Evolutionary conservation across 1,140 invertebrate species (phyloP).

Genomic region (Armadillidium nasatum): DNA sequence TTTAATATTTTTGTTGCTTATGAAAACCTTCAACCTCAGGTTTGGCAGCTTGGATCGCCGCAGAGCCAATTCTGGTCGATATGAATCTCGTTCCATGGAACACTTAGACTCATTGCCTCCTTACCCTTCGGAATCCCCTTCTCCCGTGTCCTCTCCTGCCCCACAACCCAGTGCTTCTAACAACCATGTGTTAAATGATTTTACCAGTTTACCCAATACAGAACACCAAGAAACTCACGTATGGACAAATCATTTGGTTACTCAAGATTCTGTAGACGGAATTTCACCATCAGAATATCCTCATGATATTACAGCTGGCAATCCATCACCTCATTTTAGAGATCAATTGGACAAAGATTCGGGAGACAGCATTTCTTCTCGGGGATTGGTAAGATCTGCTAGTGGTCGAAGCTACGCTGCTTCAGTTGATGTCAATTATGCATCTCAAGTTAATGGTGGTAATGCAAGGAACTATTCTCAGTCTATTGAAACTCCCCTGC

Average conservation of each 20-base stretch:
- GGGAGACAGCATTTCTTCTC: neutral
- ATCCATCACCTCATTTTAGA: neutral
- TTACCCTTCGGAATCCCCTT: slow-evolving; percentile 27
- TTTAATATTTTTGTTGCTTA: neutral
- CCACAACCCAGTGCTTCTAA: slow-evolving; percentile 19
- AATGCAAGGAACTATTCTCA: neutral
- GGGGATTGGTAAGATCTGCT: neutral
- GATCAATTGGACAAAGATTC: neutral
- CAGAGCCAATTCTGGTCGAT: slow-evolving; percentile 50
- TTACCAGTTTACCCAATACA: neutral
- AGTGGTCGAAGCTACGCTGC: neutral
- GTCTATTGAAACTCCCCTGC: neutral
- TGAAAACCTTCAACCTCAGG: slow-evolving; percentile 46
- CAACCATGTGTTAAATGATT: no score
- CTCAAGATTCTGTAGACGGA: neutral
- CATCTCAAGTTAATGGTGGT: neutral
- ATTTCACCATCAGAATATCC: neutral
- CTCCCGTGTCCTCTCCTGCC: slow-evolving; percentile 27
- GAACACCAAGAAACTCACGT: neutral
- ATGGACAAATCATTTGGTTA: neutral
- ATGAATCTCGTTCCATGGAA: slow-evolving; percentile 45
- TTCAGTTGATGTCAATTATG: neutral
- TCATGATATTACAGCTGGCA: neutral
- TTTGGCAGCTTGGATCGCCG: slow-evolving; percentile 62
- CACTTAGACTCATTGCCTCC: slow-evolving; percentile 43